Evolutionary conservation across 1,140 invertebrate species (phyloP), one percentile per base, ranked within the genome.

Genomic region (Polyergus mexicanus): DNA sequence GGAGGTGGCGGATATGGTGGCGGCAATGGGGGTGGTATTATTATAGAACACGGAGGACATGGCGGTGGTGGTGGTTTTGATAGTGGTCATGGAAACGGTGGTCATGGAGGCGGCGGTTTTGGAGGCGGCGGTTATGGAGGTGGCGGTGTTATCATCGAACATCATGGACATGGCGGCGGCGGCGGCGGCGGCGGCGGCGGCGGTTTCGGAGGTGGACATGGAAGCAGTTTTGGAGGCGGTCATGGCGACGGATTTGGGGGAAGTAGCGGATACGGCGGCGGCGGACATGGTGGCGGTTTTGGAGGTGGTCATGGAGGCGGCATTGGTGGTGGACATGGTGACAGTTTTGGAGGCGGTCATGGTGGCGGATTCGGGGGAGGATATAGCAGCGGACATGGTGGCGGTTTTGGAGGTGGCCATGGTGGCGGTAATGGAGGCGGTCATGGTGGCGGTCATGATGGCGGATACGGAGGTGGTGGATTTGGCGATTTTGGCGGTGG

Each of bases 1-100:
- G 88, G 84, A 25, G 88, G 87, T 69, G 87, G 88, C 16, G 74
- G 86, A 38, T 88, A 88, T n/a, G 85, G 75, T 51, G 84, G 83
- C 13, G 74, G 88, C 5, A 32, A 4, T 32, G 76, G 76, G 1
- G 75, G 75, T 63, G 65, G 78, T 19, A 58, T 58, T 32, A 78
- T 78, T 19, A 83, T 87, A 65, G 76, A 63, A 13, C 87, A 72
- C 32, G 90, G 86, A 47, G 72, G 74, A 63, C 84, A 85, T 41
- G 86, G 86, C 19, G 80, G 77, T 4, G 84, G 89, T 19, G 77
- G 76, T 4, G 88, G 89, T 54, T 77, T 81, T 38, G 32, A 32
- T 32, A 32, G 32, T 32, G 25, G 25, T 28, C 25, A 28, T 28
- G 32, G 32, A 32, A 4, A 3, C 32, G 32, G 32, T 32, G 32